phyloP scores from a whole-genome alignment of 1,140 invertebrate species.

The Hormaphis cornu region DNA sequence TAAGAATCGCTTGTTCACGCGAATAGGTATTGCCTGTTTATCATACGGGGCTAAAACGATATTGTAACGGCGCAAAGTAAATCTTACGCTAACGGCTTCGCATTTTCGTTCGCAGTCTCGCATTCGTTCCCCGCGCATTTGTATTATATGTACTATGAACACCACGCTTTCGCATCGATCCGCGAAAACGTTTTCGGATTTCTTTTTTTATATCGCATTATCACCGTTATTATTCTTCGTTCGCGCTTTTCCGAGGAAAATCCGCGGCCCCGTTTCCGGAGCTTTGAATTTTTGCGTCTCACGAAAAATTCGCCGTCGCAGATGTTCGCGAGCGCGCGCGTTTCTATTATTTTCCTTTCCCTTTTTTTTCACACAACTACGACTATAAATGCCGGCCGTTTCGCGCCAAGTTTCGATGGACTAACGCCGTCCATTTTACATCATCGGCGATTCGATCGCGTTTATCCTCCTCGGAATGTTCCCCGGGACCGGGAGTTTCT shows the following conservation, averaged over 20 bases:
- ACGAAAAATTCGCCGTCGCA: conserved; percentile 26
- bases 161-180: not conserved
- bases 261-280: conserved; percentile 19
- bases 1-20: too few relatives aligned
- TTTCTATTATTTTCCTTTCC: not conserved
- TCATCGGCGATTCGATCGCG: conserved; percentile 14
- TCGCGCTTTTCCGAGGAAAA: not conserved
- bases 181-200: conserved; percentile 4
- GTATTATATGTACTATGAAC: too few relatives aligned
- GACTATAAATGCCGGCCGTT: too few relatives aligned
- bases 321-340: conserved; percentile 5
- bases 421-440: conserved; percentile 25
- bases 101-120: conserved; percentile 6
- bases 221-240: too few relatives aligned
- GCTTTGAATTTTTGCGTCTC: conserved; percentile 21
- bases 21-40: not conserved
- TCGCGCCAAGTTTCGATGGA: conserved; percentile 26
- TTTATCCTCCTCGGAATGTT: conserved; percentile 20
- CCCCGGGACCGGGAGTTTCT: not conserved
- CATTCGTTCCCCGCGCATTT: not conserved
- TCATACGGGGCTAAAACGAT: conserved; percentile 7
- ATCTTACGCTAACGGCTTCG: conserved; percentile 14
- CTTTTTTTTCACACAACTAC: not conserved
- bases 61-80: conserved; percentile 18
- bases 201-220: too few relatives aligned